phyloP scores from a whole-genome alignment of 2,797 vertebrate species.

The Coendou prehensilis region DNA sequence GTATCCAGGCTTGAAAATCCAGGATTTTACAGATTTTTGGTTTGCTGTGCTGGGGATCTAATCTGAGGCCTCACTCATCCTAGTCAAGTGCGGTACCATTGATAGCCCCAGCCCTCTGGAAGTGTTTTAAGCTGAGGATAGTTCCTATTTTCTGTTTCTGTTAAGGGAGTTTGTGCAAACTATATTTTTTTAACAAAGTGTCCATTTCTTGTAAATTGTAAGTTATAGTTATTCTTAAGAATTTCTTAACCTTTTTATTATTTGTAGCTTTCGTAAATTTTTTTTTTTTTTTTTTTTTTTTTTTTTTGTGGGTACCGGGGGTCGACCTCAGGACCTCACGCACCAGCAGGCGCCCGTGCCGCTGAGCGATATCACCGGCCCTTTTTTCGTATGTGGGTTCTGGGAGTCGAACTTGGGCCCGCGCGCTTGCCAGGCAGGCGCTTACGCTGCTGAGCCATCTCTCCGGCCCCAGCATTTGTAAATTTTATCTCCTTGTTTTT shows the following conservation, averaged over 20 bases:
- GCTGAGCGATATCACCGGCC: too few species aligned
- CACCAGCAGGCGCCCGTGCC: too few species aligned
- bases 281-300: neutral
- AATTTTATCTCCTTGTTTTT: neutral
- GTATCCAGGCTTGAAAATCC: neutral
- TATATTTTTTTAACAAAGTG: slow-evolving; percentile 33
- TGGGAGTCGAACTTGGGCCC: too few species aligned
- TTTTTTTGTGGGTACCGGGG: too few species aligned
- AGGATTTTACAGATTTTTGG: neutral
- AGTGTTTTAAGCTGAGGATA: slow-evolving; percentile 21
- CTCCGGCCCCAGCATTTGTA: neutral
- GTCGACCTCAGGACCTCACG: too few species aligned
- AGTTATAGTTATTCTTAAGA: slow-evolving; percentile 9
- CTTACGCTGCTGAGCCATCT: too few species aligned
- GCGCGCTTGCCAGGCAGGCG: too few species aligned
- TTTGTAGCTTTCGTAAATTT: neutral
- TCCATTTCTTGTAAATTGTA: neutral
- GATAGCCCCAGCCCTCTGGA: neutral
- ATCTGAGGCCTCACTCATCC: neutral
- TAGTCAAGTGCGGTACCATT: neutral
- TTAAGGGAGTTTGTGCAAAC: slow-evolving; percentile 44
- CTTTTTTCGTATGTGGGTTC: too few species aligned
- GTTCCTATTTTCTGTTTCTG: slow-evolving; percentile 29
- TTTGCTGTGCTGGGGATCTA: neutral
- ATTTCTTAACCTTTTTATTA: slow-evolving; percentile 5